Evolutionary conservation across 2,888 invertebrate genomes (phyloP).

Genomic region (Diaprepes abbreviatus): DNA sequence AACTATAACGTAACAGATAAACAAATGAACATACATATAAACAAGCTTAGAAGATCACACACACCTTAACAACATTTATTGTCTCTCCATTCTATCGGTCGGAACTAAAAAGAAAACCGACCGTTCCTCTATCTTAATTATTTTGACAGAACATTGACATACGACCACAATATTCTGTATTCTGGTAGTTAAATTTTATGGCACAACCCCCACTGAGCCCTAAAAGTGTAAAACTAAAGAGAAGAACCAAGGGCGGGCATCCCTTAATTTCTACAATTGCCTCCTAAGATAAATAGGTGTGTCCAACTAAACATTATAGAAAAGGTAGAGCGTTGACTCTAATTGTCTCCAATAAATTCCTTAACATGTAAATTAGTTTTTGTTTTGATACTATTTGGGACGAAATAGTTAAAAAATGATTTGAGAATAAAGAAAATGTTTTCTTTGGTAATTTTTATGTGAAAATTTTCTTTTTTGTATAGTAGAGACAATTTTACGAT

Average conservation of each 20-base stretch:
- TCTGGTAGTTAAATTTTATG: slow-evolving; percentile 57
- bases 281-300: slow-evolving; percentile 52
- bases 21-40: too few species aligned
- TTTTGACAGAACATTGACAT: slow-evolving; percentile 40
- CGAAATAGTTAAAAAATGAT: neutral
- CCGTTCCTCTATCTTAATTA: slow-evolving; percentile 28
- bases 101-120: neutral
- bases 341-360: slow-evolving; percentile 41
- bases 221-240: slow-evolving; percentile 59
- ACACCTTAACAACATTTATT: neutral
- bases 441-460: too few species aligned
- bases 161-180: slow-evolving; percentile 38
- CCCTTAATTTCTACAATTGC: slow-evolving; percentile 54
- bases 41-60: too few species aligned
- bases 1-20: too few species aligned
- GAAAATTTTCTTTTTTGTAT: too few species aligned
- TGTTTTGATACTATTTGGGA: neutral
- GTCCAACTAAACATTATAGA: slow-evolving; percentile 49
- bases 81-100: neutral
- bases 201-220: slow-evolving; percentile 56
- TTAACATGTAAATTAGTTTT: slow-evolving; percentile 41
- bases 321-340: slow-evolving; percentile 31
- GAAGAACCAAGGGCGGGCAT: slow-evolving; percentile 56
- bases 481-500: too few species aligned
- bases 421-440: too few species aligned